Evolutionary conservation across 2,888 invertebrate genomes (phyloP), one percentile per base, ranked within the genome.

Genomic region (Torymus texanus): DNA sequence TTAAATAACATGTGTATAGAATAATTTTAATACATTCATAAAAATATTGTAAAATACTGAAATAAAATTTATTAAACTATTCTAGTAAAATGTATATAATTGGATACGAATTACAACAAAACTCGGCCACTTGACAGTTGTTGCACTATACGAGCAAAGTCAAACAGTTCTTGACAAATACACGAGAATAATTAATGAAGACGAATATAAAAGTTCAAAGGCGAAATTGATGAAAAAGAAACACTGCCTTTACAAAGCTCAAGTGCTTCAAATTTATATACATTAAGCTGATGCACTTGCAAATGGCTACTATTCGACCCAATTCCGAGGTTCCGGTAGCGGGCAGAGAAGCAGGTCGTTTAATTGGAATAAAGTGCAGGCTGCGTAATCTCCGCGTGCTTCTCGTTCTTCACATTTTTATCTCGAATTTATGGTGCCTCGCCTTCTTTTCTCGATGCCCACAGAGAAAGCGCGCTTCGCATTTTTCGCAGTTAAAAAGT

Each of bases 301-400:
- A 24, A 63, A 75, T 58, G 74, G 70, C 50, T 29, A 58, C 58
- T 65, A 10, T 50, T 18, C 59, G 75, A 75, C 58, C 59, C 21
- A 58, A 75, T 75, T 75, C 53, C 75, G 56, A 67, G 67, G 59
- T 75, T 50, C 50, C 63, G 66, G 68, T 58, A 56, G 63, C 61
- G 62, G 29, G 61, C 21, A 59, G 63, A 59, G 63, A 65, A 63
- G 74, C 75, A 61, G 65, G 58, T 77, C 41, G 67, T 75, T 84
- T 86, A 85, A 86, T 86, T 84, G 85, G 83, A 85, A 84, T 83
- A 83, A 76, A 73, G 72, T 80, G 72, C 75, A 79, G 81, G 77
- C 82, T 81, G 58, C 71, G 85, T 84, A 85, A 85, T 84, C 84
- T 84, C 84, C 83, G n/a, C 41, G 68, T 62, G 62, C 68, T 68